Percentiles rank a stretch among this genome's conserved stretches.
phyloP scores from a whole-genome alignment of 2,797 vertebrate genomes.

The Semaprochilodus insignis region DNA sequence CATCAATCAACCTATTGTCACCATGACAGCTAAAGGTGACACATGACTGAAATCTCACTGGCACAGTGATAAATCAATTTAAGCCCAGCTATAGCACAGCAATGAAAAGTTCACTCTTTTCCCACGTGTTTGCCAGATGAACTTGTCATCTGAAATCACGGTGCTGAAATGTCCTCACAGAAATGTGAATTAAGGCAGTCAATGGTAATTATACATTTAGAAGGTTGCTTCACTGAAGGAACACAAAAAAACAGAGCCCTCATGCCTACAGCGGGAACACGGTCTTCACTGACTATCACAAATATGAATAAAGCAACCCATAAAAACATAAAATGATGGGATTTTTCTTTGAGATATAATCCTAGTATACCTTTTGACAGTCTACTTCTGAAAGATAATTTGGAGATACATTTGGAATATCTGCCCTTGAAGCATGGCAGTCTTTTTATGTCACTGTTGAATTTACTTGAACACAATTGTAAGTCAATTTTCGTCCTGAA shows the following conservation, averaged over 20 bases:
- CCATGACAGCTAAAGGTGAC: conserved; percentile 24
- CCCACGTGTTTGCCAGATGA: conserved; percentile 1
- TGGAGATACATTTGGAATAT: not conserved
- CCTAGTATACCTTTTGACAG: not conserved
- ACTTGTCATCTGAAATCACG: conserved; percentile 27
- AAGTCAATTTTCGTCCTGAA: not conserved
- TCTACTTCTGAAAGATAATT: not conserved
- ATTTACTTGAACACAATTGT: no score
- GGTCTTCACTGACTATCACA: not conserved
- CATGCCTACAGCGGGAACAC: conserved; percentile 9
- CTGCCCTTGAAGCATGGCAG: not conserved
- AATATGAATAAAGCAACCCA: conserved; percentile 17
- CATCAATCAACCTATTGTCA: conserved; percentile 22
- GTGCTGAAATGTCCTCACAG: conserved; percentile 15
- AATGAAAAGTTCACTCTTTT: conserved; percentile 15
- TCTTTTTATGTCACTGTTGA: no score
- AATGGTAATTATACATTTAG: conserved; percentile 41
- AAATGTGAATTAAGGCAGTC: conserved; percentile 47
- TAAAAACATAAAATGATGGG: not conserved
- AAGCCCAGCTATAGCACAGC: not conserved
- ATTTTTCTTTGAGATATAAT: not conserved
- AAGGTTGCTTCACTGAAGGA: conserved; percentile 26
- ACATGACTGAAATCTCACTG: not conserved
- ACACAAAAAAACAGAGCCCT: conserved; percentile 19
- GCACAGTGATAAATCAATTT: conserved; percentile 5